Evolutionary conservation across 2,888 invertebrate genomes (phyloP).

Genomic region (Patella pellucida): DNA sequence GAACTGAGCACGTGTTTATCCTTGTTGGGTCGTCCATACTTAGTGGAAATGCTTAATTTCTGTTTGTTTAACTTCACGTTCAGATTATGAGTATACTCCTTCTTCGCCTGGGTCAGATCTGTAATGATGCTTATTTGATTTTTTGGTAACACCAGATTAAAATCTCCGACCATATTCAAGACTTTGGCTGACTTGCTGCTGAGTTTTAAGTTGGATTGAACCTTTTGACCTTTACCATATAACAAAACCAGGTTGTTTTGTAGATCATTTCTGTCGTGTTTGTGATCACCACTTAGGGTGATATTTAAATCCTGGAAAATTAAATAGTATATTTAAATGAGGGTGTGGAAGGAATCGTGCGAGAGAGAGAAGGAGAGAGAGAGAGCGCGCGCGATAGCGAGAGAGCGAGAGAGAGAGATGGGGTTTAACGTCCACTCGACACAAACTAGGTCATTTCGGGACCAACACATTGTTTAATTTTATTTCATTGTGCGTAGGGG

Average conservation of each 20-base stretch:
- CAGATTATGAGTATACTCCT: slow-evolving; percentile 7
- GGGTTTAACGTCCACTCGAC: too few relatives aligned
- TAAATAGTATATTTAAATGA: neutral
- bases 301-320: slow-evolving; percentile 42
- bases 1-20: neutral
- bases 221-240: slow-evolving; percentile 25
- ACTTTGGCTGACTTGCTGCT: slow-evolving; percentile 32
- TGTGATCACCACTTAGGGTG: slow-evolving; percentile 39
- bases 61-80: slow-evolving; percentile 5
- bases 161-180: slow-evolving; percentile 33
- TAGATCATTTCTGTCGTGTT: slow-evolving; percentile 33
- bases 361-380: too few relatives aligned
- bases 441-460: too few relatives aligned
- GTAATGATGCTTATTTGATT: slow-evolving; percentile 3
- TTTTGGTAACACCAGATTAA: slow-evolving; percentile 30
- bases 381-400: too few relatives aligned
- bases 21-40: neutral
- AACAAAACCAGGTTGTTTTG: slow-evolving; percentile 19
- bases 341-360: too few relatives aligned
- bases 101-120: neutral
- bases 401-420: too few relatives aligned
- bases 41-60: slow-evolving; percentile 10
- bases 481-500: too few relatives aligned
- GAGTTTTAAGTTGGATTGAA: slow-evolving; percentile 26
- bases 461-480: too few relatives aligned